These are phyloP conservation scores for Nettapus auritus DNA, from an alignment of 2,113 vertebrate genomes.

Conservation along the genomic window DNA sequence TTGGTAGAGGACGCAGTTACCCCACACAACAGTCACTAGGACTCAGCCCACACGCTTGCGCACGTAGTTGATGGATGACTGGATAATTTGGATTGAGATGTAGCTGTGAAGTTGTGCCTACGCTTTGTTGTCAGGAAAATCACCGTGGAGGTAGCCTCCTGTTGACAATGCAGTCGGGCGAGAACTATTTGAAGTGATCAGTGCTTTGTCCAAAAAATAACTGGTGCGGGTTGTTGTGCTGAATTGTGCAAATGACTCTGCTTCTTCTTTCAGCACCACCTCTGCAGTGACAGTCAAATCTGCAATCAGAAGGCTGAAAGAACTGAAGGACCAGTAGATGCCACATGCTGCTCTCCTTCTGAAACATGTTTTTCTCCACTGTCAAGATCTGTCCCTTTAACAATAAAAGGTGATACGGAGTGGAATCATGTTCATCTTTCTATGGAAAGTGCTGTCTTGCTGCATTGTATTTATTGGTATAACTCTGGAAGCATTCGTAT, in stretches of 20 bases:
- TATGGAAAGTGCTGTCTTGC: neutral
- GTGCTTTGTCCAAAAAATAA: neutral
- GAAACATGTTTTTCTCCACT: neutral
- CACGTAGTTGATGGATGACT: accelerated
- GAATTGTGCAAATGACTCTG: slow-evolving; percentile 15
- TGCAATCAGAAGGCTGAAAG: slow-evolving; percentile 97
- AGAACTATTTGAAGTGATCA: neutral
- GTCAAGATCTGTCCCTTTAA: slow-evolving; percentile 1
- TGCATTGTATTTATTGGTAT: neutral
- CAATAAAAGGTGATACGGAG: slow-evolving; percentile 54
- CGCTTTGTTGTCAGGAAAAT: neutral
- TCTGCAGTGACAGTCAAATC: slow-evolving; percentile 99
- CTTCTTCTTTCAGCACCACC: slow-evolving; percentile 87
- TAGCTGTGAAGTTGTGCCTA: neutral
- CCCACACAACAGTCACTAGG: accelerated
- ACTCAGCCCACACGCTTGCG: accelerated
- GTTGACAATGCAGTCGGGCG: neutral
- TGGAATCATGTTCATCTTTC: neutral
- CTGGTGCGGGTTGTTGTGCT: neutral
- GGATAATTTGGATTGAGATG: neutral
- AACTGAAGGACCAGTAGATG: slow-evolving; percentile 96
- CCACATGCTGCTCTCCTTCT: neutral
- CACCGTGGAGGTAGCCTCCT: neutral
- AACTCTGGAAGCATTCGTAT: neutral
- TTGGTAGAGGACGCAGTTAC: neutral